Conservation (phyloP, 2,888 invertebrate species). For the Cerastis leucographa region DNA sequence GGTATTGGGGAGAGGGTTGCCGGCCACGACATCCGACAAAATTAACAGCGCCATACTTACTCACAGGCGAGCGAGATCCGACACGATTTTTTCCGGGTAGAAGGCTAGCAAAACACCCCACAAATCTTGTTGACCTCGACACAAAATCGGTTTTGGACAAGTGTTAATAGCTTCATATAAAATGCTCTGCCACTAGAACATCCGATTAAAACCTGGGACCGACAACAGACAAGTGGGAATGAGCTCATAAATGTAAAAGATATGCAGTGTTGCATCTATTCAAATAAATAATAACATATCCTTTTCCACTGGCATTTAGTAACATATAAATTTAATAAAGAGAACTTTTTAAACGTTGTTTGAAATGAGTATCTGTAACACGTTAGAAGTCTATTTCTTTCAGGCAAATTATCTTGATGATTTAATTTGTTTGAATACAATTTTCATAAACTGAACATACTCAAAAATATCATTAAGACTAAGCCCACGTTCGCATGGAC, state of each 20-base stretch:
- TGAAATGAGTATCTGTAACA: not conserved
- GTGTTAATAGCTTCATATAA: no score
- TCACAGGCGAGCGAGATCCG: no score
- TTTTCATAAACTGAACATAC: conserved; percentile 26
- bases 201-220: no score
- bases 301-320: conserved; percentile 28
- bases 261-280: not conserved
- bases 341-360: conserved; percentile 2
- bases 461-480: conserved; percentile 34
- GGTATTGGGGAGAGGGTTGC: no score
- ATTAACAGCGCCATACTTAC: no score
- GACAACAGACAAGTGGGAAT: no score
- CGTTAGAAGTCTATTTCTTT: not conserved
- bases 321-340: not conserved
- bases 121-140: no score
- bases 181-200: no score
- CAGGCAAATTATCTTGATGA: not conserved
- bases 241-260: not conserved
- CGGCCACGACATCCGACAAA: no score
- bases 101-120: no score
- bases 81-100: no score
- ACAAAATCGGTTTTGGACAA: no score
- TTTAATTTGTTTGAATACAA: conserved; percentile 22
- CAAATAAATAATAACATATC: conserved; percentile 6
- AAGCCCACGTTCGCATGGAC: not conserved